Conservation (phyloP, 1,140 invertebrate species). For the Pseudoatta argentina region DNA sequence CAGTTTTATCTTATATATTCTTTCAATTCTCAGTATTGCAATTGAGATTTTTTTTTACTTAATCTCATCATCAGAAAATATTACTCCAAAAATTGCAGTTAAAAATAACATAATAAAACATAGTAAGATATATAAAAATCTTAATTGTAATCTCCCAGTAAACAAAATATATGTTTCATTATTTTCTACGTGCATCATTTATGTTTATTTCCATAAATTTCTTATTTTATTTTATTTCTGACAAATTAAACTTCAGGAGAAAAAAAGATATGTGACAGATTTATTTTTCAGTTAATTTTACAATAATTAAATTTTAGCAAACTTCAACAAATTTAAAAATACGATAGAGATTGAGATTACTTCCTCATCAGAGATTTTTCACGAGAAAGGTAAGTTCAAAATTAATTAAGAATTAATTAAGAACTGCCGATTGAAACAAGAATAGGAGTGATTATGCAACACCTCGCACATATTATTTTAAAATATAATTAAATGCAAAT, state of each 20-base stretch:
- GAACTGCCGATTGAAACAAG: background rate
- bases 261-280: background rate
- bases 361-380: background rate
- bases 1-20: background rate
- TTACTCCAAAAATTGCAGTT: conserved; percentile 20
- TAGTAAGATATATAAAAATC: background rate
- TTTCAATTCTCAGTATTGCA: background rate
- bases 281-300: background rate
- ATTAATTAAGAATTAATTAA: background rate
- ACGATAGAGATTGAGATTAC: background rate
- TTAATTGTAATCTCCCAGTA: background rate
- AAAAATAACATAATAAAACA: background rate
- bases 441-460: background rate
- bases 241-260: background rate
- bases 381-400: background rate
- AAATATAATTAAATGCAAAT: background rate
- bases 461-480: background rate
- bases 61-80: background rate
- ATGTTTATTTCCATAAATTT: background rate
- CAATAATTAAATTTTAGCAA: background rate
- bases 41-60: background rate
- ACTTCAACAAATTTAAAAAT: background rate
- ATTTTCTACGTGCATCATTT: background rate
- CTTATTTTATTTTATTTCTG: too few species aligned
- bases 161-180: background rate